Base-by-base conservation (phyloP, 2,888 invertebrate species). In the Drosophila meridionalis region DNA sequence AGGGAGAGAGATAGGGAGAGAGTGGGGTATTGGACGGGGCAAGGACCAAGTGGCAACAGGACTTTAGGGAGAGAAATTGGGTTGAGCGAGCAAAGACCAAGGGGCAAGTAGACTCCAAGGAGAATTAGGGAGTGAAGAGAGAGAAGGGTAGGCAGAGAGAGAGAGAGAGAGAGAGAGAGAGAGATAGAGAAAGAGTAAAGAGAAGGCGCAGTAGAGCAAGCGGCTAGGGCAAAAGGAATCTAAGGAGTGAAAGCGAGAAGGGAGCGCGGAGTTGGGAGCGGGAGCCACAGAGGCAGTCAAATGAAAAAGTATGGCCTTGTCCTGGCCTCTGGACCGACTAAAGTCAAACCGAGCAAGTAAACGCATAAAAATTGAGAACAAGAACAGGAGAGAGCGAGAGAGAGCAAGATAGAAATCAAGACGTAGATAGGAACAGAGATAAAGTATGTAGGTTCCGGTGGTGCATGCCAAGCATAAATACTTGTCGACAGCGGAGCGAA, bases 281-380 rank as follows among this genome's bases (percentile, higher is more conserved):
- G 38, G 8, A 28, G 28, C 40, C 26, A 20, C 53, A 56, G 58
- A 56, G 50, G 30, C 61, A 73, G 68, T 68, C 65, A 78, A 78
- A 78, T 78, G 79, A 71, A 75, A 78, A 75, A 71, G 64, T 47
- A 78, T 78, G 75, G 50, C 64, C 64, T 36, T 55, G 61, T 26
- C 20, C 62, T 47, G 48, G 68, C 55, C 61, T 53, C 61, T 53
- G 77, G 34, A 55, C 43, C 38, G 55, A 48, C 58, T 47, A 14
- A 58, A 73, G 50, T 59, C 73, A 76, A 69, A 32, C 65, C 53
- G 50, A 61, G 47, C 77, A 65, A 20, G 55, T 65, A 76, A 65
- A 69, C 55, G 50, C 59, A 65, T 40, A 59, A 76, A 73, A 73
- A 68, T 50, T 26, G 48, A 63, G 32, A n/a, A 28, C 43, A 14